Conservation (phyloP, 2,888 invertebrate species). For the Caenorhabditis sp. region DNA sequence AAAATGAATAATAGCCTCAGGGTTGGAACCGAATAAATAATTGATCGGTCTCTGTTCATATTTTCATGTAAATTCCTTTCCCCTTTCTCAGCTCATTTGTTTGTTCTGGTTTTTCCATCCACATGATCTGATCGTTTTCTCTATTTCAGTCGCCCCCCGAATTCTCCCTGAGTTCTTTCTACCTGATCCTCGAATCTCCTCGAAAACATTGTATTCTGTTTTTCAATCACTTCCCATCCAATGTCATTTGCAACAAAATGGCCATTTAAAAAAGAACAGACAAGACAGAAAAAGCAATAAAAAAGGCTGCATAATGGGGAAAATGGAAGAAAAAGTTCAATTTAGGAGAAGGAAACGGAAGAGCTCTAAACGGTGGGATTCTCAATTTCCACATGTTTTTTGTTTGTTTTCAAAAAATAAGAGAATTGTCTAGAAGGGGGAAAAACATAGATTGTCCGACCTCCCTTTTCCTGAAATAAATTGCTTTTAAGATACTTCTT, state of each 20-base stretch:
- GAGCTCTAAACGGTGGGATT: background rate
- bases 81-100: conserved; percentile 27
- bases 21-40: conserved; percentile 29
- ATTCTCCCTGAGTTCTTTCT: background rate
- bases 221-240: background rate
- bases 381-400: conserved; percentile 27
- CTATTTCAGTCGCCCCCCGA: too few species aligned
- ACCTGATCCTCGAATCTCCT: background rate
- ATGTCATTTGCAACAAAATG: background rate
- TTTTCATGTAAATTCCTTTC: conserved; percentile 11
- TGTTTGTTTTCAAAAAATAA: conserved; percentile 22
- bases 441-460: conserved; percentile 19
- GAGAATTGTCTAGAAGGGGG: conserved; percentile 25
- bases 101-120: background rate
- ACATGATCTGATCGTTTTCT: conserved; percentile 2
- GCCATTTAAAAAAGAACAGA: conserved; percentile 27
- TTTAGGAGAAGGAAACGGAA: conserved; percentile 8
- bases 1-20: conserved; percentile 53
- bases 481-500: conserved; percentile 27
- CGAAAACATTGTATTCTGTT: background rate
- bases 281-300: conserved; percentile 12
- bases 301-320: conserved; percentile 13
- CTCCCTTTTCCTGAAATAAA: conserved; percentile 23
- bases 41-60: conserved; percentile 38
- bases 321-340: conserved; percentile 30